Evolutionary conservation across 2,888 invertebrate species (phyloP).

Genomic region (Drosophila pegasa): DNA sequence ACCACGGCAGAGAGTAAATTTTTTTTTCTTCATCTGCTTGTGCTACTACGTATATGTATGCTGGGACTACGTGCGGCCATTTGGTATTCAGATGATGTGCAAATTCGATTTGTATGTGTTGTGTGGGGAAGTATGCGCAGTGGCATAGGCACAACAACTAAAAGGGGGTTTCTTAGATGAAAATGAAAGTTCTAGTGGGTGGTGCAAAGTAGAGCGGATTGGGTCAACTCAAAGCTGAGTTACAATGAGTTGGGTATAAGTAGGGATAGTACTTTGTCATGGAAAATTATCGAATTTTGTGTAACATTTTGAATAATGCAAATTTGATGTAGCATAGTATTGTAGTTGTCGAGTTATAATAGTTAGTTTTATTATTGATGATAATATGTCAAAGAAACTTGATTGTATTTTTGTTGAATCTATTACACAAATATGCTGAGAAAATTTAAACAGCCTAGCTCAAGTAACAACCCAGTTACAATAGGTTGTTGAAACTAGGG

Average conservation of each 20-base stretch:
- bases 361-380: neutral
- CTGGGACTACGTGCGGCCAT: constrained; percentile 79
- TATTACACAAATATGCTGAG: neutral
- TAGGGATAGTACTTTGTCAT: neutral
- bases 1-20: constrained; percentile 45
- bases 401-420: neutral
- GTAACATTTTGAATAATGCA: neutral
- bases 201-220: constrained; percentile 4
- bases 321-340: rapidly evolving
- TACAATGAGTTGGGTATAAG: neutral
- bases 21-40: constrained; percentile 29
- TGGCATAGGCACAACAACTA: constrained; percentile 34
- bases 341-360: neutral
- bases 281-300: neutral
- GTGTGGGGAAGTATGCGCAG: constrained; percentile 49
- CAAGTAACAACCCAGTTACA: constrained; percentile 9
- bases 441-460: neutral
- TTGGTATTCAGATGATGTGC: constrained; percentile 84
- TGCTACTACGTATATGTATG: constrained; percentile 17
- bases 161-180: neutral
- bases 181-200: neutral
- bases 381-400: neutral
- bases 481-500: neutral
- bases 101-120: constrained; percentile 81
- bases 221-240: constrained; percentile 11